Evolutionary conservation across 2,888 invertebrate species (phyloP).

Genomic region (Sminthurinus aureus): DNA sequence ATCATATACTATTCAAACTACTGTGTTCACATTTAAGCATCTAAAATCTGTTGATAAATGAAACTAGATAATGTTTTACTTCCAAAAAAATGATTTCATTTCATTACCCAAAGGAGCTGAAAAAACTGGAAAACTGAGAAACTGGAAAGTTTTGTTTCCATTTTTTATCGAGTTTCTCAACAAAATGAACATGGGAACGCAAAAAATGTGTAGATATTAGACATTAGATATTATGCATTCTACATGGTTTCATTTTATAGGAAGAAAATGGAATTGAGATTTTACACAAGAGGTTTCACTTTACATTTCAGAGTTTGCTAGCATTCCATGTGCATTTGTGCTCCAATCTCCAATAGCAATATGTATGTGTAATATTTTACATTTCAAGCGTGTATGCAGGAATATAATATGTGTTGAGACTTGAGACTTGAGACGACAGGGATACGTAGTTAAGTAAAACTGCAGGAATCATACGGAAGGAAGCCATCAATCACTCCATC

Average conservation of each 20-base stretch:
- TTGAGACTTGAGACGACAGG: too few relatives aligned
- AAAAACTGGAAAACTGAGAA: background rate
- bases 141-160: background rate
- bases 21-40: too few relatives aligned
- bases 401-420: background rate
- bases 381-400: background rate
- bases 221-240: background rate
- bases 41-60: too few relatives aligned
- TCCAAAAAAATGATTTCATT: background rate
- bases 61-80: too few relatives aligned
- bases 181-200: background rate
- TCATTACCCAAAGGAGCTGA: background rate
- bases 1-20: too few relatives aligned
- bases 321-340: too few relatives aligned
- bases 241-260: background rate
- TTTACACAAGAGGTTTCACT: too few relatives aligned
- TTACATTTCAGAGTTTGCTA: background rate
- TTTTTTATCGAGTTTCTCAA: background rate
- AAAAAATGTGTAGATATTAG: background rate
- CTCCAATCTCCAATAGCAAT: background rate
- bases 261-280: background rate
- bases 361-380: background rate
- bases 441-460: background rate
- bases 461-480: slow-evolving; percentile 15
- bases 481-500: slow-evolving; percentile 38